Base-by-base conservation (phyloP, 2,888 invertebrate genomes). In the Merodon equestris region DNA sequence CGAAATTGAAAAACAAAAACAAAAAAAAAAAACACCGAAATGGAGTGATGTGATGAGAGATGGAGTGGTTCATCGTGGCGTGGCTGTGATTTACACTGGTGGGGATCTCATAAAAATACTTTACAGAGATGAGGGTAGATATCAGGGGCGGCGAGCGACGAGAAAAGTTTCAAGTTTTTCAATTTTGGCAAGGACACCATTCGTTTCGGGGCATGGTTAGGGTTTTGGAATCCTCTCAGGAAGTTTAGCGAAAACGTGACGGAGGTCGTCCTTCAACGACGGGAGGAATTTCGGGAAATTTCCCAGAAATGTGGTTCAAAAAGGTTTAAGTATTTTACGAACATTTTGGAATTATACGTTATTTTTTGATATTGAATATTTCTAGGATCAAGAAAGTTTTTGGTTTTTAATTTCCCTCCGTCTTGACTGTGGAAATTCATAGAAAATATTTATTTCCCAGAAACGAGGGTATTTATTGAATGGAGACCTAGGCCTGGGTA, bases 91-190 rank as follows among this genome's bases (percentile, higher is more conserved):
- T 79, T 79, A 79, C 79, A 63, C 58, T 51, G 50, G 18, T 56
- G 58, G 12, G 36, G 56, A 72, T 63, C 72, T 68, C 61, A 77
- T 77, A 72, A 77, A 77, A 77, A 77, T 72, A 48, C 77, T 50
- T n/a, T 63, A 72, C 77, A 77, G 61, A 77, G 77, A 77, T 68
- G 66, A 72, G 77, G 77, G 72, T 72, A 71, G 71, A 71, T 77
- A 68, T 27, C 2, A 27, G 27, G 27, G 7, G 7, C 7, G 7
- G 3, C 27, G 7, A 4, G 2, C 27, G 27, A 27, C 2, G 7
- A 27, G 42, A 77, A 77, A 77, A 77, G 72, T 77, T 77, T 77
- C 53, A 77, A 77, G 77, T 77, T 77, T n/a, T 77, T 77, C 72
- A 77, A 77, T 77, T 77, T 53, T 18, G n/a, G 48, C 63, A 61